Conservation (phyloP, 2,797 vertebrate species). For the Xiphophorus birchmanni region DNA sequence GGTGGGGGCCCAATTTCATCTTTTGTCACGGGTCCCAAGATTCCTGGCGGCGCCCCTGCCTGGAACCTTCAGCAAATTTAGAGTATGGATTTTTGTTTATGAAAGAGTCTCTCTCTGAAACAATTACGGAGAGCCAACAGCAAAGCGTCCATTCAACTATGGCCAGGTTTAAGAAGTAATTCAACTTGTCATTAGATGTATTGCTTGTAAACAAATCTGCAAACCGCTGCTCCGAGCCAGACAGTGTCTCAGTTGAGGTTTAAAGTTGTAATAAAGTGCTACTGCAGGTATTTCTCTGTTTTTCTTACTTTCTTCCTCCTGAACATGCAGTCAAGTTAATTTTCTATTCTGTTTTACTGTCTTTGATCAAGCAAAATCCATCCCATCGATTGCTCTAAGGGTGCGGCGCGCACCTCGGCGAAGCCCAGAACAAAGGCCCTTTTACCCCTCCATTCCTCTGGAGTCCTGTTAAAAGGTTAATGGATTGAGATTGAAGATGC, state of each 20-base stretch:
- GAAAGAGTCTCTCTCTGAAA: background rate
- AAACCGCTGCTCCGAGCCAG: constrained; percentile 24
- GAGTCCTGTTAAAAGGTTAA: constrained; percentile 62
- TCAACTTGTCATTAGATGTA: constrained; percentile 4
- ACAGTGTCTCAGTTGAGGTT: constrained; percentile 25
- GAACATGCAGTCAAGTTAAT: constrained; percentile 25
- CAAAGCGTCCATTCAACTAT: background rate
- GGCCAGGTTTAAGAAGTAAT: background rate
- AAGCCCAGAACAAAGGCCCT: constrained; percentile 50
- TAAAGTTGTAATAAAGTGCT: constrained; percentile 55
- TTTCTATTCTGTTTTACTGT: constrained; percentile 27
- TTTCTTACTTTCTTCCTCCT: constrained; percentile 10
- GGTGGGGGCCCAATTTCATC: too few relatives aligned
- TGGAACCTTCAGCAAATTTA: background rate
- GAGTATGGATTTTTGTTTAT: background rate
- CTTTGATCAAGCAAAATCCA: constrained; percentile 63
- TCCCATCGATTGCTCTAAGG: constrained; percentile 24
- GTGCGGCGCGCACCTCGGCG: constrained; percentile 11
- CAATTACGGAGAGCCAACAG: background rate
- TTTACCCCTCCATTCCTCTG: constrained; percentile 11
- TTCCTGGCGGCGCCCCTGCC: too few relatives aligned
- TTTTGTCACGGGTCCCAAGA: too few relatives aligned
- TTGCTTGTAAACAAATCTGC: constrained; percentile 10
- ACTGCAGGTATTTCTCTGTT: constrained; percentile 22
- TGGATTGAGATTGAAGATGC: constrained; percentile 52